These are phyloP conservation scores for Sitta carolinensis DNA, from an alignment of 2,797 vertebrate genomes.

Conservation along the genomic window DNA sequence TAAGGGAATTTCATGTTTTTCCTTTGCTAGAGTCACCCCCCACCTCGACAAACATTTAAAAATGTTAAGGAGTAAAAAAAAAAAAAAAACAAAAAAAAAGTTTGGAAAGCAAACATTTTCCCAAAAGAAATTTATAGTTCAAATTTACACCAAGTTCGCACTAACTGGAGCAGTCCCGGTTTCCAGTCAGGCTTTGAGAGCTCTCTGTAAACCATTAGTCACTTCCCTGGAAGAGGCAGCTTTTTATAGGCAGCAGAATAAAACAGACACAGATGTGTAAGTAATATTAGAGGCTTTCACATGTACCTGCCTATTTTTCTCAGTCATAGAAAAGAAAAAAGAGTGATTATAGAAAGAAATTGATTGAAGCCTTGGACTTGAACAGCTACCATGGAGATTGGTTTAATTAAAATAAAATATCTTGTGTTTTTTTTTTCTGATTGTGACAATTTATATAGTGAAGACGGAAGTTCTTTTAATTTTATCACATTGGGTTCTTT, in stretches of 20 bases:
- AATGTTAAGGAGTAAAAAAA: constrained; percentile 57
- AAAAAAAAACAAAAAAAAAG: constrained; percentile 45
- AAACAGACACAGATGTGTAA: constrained; percentile 77
- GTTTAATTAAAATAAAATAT: constrained; percentile 13
- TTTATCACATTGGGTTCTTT: constrained; percentile 37
- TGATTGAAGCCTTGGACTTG: background rate
- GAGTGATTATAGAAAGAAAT: background rate
- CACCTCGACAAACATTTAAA: constrained; percentile 78
- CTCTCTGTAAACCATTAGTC: constrained; percentile 79
- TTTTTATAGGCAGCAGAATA: constrained; percentile 71
- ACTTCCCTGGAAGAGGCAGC: constrained; percentile 75
- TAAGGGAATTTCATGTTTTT: constrained; percentile 75
- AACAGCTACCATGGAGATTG: background rate
- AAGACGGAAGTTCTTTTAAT: background rate
- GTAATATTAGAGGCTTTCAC: constrained; percentile 61
- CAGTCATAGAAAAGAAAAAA: constrained; percentile 7
- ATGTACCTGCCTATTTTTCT: constrained; percentile 67
- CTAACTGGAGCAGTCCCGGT: constrained; percentile 74
- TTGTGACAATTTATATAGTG: background rate
- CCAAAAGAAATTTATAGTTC: constrained; percentile 81
- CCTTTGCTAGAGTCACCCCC: constrained; percentile 76
- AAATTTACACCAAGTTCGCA: constrained; percentile 80
- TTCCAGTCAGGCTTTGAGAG: constrained; percentile 70
- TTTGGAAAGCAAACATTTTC: constrained; percentile 77
- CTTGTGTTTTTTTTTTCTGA: background rate